These are phyloP conservation scores for Amphipoea oculea DNA, from an alignment of 2,888 invertebrate species.

Conservation along the genomic window DNA sequence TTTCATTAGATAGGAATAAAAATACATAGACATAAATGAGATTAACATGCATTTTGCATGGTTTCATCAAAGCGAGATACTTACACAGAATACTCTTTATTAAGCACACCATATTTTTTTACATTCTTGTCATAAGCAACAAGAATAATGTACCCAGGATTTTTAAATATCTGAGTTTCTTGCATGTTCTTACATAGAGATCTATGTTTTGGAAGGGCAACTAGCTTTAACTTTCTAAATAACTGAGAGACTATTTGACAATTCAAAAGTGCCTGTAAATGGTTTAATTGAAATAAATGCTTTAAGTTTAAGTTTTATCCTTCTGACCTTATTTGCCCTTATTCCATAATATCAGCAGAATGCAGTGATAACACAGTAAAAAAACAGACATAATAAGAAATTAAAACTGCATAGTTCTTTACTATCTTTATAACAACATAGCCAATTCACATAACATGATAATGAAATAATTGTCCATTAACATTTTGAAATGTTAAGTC, in stretches of 20 bases:
- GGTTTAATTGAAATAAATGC: not conserved
- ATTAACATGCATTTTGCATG: not conserved
- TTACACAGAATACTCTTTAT: too few species aligned
- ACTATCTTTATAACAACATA: not conserved
- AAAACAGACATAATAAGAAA: not conserved
- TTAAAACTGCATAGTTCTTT: not conserved
- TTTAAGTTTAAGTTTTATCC: not conserved
- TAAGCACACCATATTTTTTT: not conserved
- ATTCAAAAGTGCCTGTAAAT: not conserved
- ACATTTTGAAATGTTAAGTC: not conserved
- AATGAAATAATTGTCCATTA: slow-evolving; percentile 1
- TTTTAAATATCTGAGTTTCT: not conserved
- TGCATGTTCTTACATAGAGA: not conserved
- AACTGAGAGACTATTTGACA: not conserved
- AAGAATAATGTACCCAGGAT: not conserved
- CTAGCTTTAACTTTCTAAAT: not conserved
- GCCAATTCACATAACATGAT: not conserved
- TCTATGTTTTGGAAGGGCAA: not conserved
- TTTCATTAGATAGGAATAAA: not conserved
- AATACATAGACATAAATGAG: not conserved
- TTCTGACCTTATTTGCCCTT: too few species aligned
- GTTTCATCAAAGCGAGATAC: too few species aligned
- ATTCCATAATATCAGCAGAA: not conserved
- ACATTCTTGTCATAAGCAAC: not conserved
- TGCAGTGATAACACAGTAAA: not conserved